Percentiles rank a stretch among this genome's conserved stretches.
These are phyloP conservation scores for Colistium nudipinnis DNA, from an alignment of 2,113 vertebrate species.

Conservation along the genomic window DNA sequence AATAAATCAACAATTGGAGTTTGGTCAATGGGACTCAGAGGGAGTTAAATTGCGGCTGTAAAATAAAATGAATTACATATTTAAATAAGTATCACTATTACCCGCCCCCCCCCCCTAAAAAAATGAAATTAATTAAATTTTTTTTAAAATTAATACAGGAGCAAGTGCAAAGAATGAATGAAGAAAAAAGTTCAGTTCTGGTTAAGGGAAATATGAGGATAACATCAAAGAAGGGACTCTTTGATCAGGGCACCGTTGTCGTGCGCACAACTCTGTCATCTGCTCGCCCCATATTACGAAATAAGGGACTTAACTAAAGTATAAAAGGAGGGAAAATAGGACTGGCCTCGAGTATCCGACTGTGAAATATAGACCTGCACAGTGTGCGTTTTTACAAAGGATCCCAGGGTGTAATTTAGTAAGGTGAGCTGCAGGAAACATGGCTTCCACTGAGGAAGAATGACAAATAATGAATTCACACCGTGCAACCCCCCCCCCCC, in stretches of 20 bases:
- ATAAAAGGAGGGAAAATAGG: conserved; percentile 20
- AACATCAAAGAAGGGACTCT: not conserved
- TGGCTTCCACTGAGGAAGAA: conserved; percentile 44
- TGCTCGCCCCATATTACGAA: not conserved
- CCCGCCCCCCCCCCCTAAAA: too few species aligned
- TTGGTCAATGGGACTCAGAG: conserved; percentile 10
- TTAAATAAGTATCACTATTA: conserved; percentile 4
- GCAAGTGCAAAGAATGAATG: not conserved
- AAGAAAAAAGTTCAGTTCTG: too few species aligned
- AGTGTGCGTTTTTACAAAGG: conserved; percentile 19
- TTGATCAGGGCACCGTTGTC: not conserved
- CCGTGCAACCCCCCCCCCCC: conserved; percentile 30
- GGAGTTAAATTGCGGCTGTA: conserved; percentile 9
- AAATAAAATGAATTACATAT: conserved; percentile 6
- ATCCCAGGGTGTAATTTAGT: conserved; percentile 35
- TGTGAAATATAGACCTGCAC: conserved; percentile 35
- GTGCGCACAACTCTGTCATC: not conserved
- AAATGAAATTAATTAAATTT: too few species aligned
- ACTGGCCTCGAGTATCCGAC: conserved; percentile 14
- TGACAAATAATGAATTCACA: conserved; percentile 73
- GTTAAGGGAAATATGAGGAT: too few species aligned
- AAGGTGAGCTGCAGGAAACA: conserved; percentile 34
- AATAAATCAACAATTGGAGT: conserved; percentile 23
- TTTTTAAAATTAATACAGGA: not conserved
- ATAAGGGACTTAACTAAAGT: conserved; percentile 11